phyloP scores from a whole-genome alignment of 2,113 vertebrate species.

The Cettia cetti region DNA sequence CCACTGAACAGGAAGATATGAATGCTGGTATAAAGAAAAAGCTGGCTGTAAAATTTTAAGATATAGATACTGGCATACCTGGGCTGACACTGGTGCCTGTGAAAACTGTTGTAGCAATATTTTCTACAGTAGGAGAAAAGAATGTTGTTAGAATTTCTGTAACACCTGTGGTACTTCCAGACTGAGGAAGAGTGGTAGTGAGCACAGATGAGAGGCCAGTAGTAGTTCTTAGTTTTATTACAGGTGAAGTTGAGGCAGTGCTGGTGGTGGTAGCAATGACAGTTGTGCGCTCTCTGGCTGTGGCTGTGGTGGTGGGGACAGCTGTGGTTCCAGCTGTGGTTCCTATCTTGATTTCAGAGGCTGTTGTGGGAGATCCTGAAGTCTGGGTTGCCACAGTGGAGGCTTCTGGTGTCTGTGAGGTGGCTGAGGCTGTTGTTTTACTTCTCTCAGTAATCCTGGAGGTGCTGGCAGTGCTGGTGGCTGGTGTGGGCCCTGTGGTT shows the following conservation, averaged over 20 bases:
- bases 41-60: accelerated
- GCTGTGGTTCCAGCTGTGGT: not conserved
- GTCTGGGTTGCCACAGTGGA: accelerated
- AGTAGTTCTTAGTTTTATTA: not conserved
- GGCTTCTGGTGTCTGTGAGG: too few species aligned
- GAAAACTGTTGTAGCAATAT: not conserved
- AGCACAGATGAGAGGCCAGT: accelerated
- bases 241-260: not conserved
- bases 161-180: not conserved
- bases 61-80: accelerated
- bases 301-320: not conserved
- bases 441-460: too few species aligned
- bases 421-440: too few species aligned
- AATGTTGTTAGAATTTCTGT: not conserved
- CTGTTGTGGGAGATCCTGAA: not conserved
- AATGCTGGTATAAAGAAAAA: not conserved
- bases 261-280: accelerated
- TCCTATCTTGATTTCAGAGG: not conserved
- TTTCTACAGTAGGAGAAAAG: not conserved
- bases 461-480: too few species aligned
- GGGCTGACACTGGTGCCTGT: accelerated
- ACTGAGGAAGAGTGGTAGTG: not conserved
- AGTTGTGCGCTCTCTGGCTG: not conserved
- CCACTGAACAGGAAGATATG: accelerated
- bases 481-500: too few species aligned